Percentiles rank a stretch among this genome's conserved stretches.
These are phyloP conservation scores for Leucophenga maculata DNA, from an alignment of 2,888 invertebrate species.

Conservation along the genomic window DNA sequence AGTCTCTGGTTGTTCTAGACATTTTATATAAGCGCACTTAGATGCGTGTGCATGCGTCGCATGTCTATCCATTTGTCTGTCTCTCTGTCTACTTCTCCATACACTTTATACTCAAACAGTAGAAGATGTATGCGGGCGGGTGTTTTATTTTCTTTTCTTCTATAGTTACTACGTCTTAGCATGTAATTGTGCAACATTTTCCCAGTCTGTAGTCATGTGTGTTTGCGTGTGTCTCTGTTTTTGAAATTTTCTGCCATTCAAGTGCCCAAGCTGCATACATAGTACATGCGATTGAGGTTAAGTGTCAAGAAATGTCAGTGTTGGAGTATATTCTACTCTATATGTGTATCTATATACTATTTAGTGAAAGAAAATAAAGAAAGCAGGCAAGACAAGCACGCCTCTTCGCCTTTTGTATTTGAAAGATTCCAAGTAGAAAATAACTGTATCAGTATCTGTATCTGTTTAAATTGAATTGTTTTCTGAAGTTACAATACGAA, in stretches of 20 bases:
- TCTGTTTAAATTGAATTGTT: no score
- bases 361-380: background rate
- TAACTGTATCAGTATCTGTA: no score
- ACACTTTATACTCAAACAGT: background rate
- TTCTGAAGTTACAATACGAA: no score
- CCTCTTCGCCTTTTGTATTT: no score
- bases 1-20: background rate
- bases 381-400: background rate
- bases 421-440: no score
- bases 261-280: conserved; percentile 9
- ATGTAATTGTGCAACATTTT: background rate
- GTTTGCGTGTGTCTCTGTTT: conserved; percentile 2
- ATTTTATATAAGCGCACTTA: conserved; percentile 3
- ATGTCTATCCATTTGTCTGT: background rate
- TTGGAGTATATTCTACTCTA: conserved; percentile 4
- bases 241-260: conserved; percentile 7
- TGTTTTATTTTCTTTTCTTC: background rate
- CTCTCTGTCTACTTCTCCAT: background rate
- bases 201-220: no score
- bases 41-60: background rate
- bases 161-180: background rate
- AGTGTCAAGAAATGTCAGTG: conserved; percentile 23
- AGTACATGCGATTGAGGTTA: conserved; percentile 16
- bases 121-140: background rate
- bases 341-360: background rate